Base-by-base conservation (phyloP, 1,140 invertebrate genomes). In the Papilio polyxenes region DNA sequence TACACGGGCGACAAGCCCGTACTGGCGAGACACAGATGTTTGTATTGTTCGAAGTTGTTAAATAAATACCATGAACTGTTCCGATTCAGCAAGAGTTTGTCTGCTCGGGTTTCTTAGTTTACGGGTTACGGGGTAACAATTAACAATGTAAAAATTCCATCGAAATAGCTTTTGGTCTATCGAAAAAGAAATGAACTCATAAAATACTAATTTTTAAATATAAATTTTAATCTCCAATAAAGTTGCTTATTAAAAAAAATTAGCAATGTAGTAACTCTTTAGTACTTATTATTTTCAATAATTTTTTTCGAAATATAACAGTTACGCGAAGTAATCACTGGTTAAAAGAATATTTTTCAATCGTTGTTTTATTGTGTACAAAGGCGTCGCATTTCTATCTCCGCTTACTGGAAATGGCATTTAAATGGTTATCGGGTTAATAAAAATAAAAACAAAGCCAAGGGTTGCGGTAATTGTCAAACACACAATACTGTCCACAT, bases 401-500 rank as follows among this genome's bases (percentile, higher is more conserved):
- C 62, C 62, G 11, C 62, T 72, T 15, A 72, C 65, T 72, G 65
- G 31, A 72, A 37, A 31, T 15, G 65, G 65, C 65, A 37, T 72
- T 65, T 72, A 72, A 72, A 72, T 72, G 65, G 65, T 72, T 72
- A 72, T 72, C 65, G 65, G 65, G 65, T 72, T 40, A 72, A 72
- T 72, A 72, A 72, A 72, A 72, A 72, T 72, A 72, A 72, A 72
- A 72, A 72, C 65, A 72, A 72, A 72, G 65, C 65, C 11, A 72
- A 72, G 31, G 65, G 65, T 15, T 72, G 65, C 85, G 86, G 88
- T 86, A 87, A 84, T 84, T 85, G 65, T 72, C 65, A 72, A 72
- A 88, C 87, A 88, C 88, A 87, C 65, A 72, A 72, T 72, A 92
- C 92, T 92, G 91, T 85, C 86, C 87, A 85, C 87, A 87, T n/a